Conservation (phyloP, 2,797 vertebrate species). For the Thamnophis elegans region DNA sequence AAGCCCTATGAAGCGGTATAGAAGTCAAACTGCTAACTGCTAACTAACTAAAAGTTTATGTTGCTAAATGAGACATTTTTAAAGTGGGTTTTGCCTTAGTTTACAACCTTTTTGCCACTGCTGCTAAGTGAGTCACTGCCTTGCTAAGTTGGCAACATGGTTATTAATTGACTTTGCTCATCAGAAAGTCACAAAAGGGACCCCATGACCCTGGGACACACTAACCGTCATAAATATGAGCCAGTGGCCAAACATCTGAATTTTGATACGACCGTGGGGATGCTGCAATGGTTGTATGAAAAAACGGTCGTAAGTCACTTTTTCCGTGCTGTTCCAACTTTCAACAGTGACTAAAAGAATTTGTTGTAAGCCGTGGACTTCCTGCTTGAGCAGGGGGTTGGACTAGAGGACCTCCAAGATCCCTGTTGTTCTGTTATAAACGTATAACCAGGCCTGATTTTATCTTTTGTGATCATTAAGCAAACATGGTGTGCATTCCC, state of each 20-base stretch:
- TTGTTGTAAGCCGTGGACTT: too few species aligned
- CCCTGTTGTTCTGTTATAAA: neutral
- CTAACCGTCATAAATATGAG: neutral
- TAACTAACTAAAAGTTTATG: too few species aligned
- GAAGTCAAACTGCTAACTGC: too few species aligned
- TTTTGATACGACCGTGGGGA: neutral
- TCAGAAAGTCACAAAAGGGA: neutral
- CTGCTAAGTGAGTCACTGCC: neutral
- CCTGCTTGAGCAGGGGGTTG: neutral
- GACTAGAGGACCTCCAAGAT: neutral
- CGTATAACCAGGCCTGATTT: neutral
- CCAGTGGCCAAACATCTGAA: neutral
- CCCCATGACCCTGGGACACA: neutral
- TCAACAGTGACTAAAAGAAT: too few species aligned
- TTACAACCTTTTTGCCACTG: accelerated
- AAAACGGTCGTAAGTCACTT: neutral
- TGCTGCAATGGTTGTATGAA: neutral
- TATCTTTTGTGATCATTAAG: neutral
- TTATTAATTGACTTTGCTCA: neutral
- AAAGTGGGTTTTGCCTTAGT: neutral
- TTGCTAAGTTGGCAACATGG: neutral
- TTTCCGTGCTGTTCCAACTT: too few species aligned
- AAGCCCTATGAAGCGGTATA: too few species aligned
- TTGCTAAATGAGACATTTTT: neutral
- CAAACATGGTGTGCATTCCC: too few species aligned